phyloP scores from a whole-genome alignment of 92 coral and sea anemone species.

The Epizoanthus rinbou region DNA sequence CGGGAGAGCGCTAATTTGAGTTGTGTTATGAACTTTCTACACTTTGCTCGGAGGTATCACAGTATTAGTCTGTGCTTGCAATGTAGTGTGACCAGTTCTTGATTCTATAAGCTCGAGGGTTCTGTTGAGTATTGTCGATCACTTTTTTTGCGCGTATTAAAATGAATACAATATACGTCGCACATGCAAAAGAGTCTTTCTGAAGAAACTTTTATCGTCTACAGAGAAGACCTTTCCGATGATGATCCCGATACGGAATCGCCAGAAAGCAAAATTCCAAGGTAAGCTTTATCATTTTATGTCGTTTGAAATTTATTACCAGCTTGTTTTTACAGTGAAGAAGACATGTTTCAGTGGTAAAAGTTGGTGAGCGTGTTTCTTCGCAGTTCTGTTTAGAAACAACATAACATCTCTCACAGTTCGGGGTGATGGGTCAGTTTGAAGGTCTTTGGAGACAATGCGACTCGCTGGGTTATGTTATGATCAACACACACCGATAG shows the following conservation, averaged over 20 bases:
- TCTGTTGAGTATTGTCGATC: conserved; percentile 10
- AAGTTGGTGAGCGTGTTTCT: not conserved
- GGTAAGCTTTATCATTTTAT: conserved; percentile 68
- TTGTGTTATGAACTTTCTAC: conserved; percentile 6
- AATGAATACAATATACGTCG: not conserved
- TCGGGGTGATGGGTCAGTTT: not conserved
- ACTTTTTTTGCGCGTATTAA: not conserved
- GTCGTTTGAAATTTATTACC: not conserved
- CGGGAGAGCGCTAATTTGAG: not conserved
- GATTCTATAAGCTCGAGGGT: not conserved
- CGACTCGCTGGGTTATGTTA: conserved; percentile 1
- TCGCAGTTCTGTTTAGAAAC: not conserved
- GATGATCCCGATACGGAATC: conserved; percentile 79
- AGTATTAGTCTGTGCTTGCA: not conserved
- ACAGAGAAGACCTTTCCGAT: conserved; percentile 88
- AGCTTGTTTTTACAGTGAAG: not conserved
- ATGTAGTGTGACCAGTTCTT: not conserved
- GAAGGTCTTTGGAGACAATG: conserved; percentile 23
- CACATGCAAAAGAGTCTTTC: not conserved
- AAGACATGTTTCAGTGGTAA: not conserved
- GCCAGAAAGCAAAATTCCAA: conserved; percentile 77
- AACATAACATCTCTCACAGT: not conserved
- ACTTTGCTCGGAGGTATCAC: not conserved
- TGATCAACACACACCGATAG: not conserved
- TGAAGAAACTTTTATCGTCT: conserved; percentile 18